These are phyloP conservation scores for Graptemys geographica DNA, from an alignment of 2,797 vertebrate genomes.

Conservation along the genomic window DNA sequence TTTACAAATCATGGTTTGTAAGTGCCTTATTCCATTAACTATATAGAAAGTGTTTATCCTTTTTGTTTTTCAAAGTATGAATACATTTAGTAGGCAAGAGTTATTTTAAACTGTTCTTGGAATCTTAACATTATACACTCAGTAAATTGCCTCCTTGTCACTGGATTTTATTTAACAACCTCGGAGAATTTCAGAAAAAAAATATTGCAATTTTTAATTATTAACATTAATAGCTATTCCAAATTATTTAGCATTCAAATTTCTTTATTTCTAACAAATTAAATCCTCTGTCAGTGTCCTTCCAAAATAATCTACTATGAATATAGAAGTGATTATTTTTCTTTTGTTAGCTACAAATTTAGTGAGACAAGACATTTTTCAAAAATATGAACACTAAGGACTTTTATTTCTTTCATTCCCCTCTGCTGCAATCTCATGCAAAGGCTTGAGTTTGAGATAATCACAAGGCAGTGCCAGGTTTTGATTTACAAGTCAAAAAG, in stretches of 20 bases:
- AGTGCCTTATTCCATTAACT: not conserved
- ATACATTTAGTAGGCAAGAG: not conserved
- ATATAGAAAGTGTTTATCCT: not conserved
- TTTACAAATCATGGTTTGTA: not conserved
- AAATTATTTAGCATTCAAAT: not conserved
- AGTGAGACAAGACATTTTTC: not conserved
- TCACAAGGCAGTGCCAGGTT: not conserved
- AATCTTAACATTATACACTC: not conserved
- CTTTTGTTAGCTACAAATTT: not conserved
- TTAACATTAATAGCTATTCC: not conserved
- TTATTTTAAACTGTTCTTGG: constrained; percentile 15
- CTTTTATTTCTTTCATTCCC: not conserved
- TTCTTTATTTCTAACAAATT: not conserved
- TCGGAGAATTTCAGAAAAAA: not conserved
- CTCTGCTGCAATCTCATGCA: accelerated
- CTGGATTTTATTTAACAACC: not conserved
- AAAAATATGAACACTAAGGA: not conserved
- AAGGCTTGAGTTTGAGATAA: not conserved
- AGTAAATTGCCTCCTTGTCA: not conserved
- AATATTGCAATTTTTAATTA: not conserved
- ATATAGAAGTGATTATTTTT: not conserved
- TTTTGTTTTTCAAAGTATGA: not conserved
- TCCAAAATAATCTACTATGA: not conserved
- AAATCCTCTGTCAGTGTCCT: not conserved
- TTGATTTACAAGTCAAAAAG: not conserved